Base-by-base conservation (phyloP, 2,888 invertebrate species). In the Nomada ruficornis region DNA sequence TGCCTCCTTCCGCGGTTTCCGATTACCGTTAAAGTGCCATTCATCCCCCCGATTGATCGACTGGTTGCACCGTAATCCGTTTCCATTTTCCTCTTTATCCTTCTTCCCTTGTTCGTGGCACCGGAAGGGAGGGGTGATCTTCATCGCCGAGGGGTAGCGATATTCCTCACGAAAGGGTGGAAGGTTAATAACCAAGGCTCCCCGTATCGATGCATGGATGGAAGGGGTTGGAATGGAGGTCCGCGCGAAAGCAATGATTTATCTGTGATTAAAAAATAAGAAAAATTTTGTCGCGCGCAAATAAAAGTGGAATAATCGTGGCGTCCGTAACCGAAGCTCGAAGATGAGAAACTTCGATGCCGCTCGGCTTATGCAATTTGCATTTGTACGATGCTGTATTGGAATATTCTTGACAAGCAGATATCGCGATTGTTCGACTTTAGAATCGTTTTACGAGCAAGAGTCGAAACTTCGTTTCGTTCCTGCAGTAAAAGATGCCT, bases 11-110 rank as follows among this genome's bases (percentile, higher is more conserved):
- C 70, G 71, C 23, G 76, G 74, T 78, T 86, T 79, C 77, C 83
- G 68, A 87, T 84, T 80, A 80, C 68, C 71, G 71, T 80, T 74
- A 80, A 82, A 69, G 77, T 68, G 80, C 74, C 78, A 84, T 86
- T 84, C 77, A 80, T 80, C 70, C 74, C 36, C 62, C 29, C 75
- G 80, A 86, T 78, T 82, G 77, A 82, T 84, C 79, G 76, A 69
- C 69, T 55, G 52, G 81, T 77, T 73, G 80, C 79, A 72, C 69
- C 67, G 72, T 83, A 84, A 86, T 86, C 74, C 84, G 65, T 74
- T 84, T 71, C 70, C 71, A 80, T 81, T 82, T 76, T 77, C 78
- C 78, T 74, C 72, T 73, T 72, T 68, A 79, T 75, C 72, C 79
- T 65, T 57, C 75, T 77, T 60, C 75, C 64, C 18, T 57, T 54